Evolutionary conservation across 2,113 vertebrate genomes (phyloP), one percentile per base, ranked within the genome.

Genomic region (Ammospiza caudacuta): DNA sequence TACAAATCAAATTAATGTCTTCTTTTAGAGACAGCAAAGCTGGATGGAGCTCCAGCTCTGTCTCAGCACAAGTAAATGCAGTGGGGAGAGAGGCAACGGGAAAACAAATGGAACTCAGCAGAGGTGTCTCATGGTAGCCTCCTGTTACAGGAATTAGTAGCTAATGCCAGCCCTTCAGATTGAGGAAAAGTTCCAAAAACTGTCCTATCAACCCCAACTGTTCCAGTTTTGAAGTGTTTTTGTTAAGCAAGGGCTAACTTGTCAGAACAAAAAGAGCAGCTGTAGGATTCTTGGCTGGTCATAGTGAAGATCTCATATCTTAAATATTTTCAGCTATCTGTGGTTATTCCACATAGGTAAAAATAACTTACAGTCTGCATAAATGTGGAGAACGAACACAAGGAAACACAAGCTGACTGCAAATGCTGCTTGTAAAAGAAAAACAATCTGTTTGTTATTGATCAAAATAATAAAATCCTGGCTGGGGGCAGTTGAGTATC

Each of bases 271-370:
- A 79, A 83, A 77, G 84, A 68, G n/a, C 61, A 82, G 46, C 87
- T 46, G 15, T 44, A 77, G 41, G 43, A 75, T 83, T 97, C 43
- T 91, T 92, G 91, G 78, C 89, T 84, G 41, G 22, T 46, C 5
- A 0, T 33, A 79, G 68, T 59, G 91, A 93, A 77, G 70, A 93
- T 76, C 74, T 95, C 67, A 35, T 44, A 61, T 94, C 46, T 70
- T 62, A 91, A 91, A 51, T 94, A 90, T 90, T 96, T 94, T 87
- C 76, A 83, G 68, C 76, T 92, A 64, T 92, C 51, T 93, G 51
- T 91, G 63, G 44, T 89, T 94, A 63, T 94, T 91, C 63, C 72
- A 83, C 33, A 51, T 77, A 91, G 55, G 84, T 96, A 88, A 77
- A 80, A 95, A 77, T 76, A 88, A 90, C 41, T 74, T 43, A 23